These are phyloP conservation scores for Enteromius fasciolatus DNA, from an alignment of 2,797 vertebrate genomes.

Conservation along the genomic window DNA sequence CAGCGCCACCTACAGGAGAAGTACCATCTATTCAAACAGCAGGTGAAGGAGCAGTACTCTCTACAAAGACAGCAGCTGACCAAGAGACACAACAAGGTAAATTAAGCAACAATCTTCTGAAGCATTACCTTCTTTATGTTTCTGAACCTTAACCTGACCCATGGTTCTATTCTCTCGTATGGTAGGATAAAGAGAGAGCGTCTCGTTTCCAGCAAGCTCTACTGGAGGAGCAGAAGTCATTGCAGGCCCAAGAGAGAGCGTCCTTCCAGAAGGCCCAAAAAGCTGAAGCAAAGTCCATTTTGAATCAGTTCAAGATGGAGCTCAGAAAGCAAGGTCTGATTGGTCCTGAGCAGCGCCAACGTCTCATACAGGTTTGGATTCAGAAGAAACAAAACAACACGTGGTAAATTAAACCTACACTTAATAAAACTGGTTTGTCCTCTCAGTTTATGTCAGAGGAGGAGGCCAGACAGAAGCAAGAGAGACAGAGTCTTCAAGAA, in stretches of 20 bases:
- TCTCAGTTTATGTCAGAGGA: conserved; percentile 66
- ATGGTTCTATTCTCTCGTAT: background rate
- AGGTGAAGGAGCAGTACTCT: conserved; percentile 74
- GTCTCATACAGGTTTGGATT: conserved; percentile 67
- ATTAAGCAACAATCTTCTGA: background rate
- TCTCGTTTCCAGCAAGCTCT: conserved; percentile 70
- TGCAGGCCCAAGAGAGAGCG: conserved; percentile 66
- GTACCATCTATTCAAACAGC: conserved; percentile 78
- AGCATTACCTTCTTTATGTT: background rate
- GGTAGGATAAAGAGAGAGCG: conserved; percentile 73
- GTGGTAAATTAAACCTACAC: background rate
- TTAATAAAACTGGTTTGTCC: background rate
- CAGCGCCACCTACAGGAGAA: conserved; percentile 78
- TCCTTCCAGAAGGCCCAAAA: conserved; percentile 69
- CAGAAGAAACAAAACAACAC: background rate
- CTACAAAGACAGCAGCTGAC: conserved; percentile 75
- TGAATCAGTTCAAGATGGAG: conserved; percentile 67
- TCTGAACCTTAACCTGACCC: background rate
- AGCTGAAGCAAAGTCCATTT: conserved; percentile 59
- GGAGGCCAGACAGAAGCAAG: conserved; percentile 66
- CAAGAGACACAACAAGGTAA: conserved; percentile 75
- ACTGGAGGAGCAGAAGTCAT: conserved; percentile 69
- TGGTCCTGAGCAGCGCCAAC: conserved; percentile 67
- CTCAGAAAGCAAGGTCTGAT: conserved; percentile 65
- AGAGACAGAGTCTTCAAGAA: conserved; percentile 63